Conservation (phyloP, 2,888 invertebrate species). For the Sminthurides aquaticus region DNA sequence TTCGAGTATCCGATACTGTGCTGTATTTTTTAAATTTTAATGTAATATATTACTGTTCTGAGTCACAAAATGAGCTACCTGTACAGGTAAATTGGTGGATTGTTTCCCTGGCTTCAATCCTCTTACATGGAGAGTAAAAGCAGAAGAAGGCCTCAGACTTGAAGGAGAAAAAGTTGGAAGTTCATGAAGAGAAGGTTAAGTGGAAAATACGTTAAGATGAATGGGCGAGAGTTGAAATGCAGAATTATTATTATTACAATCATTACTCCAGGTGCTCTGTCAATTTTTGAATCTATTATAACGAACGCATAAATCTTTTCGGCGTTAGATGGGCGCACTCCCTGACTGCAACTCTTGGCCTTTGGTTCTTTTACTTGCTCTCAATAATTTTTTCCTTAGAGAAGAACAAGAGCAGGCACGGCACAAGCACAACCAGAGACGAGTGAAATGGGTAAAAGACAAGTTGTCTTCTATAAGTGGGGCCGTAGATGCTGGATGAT, state of each 20-base stretch:
- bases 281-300: constrained; percentile 24
- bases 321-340: not conserved
- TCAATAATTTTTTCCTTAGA: too few species aligned
- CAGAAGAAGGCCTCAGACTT: too few species aligned
- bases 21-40: too few species aligned
- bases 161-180: too few species aligned
- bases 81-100: too few species aligned
- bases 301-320: constrained; percentile 25
- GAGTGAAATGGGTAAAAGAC: not conserved
- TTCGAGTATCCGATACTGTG: too few species aligned
- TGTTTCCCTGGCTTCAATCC: too few species aligned
- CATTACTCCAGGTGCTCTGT: not conserved
- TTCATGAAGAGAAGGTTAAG: too few species aligned
- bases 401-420: not conserved
- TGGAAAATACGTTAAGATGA: not conserved
- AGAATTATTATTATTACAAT: not conserved
- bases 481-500: not conserved
- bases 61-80: too few species aligned
- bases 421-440: not conserved
- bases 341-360: not conserved
- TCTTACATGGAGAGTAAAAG: too few species aligned
- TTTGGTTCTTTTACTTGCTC: not conserved
- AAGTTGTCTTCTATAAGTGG: not conserved
- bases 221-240: not conserved
- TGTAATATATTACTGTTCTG: too few species aligned